A percentile compares a stretch with the other conserved stretches of the same genome.
Evolutionary conservation across 2,888 invertebrate species (phyloP).

Genomic region (Nomada fabriciana): DNA sequence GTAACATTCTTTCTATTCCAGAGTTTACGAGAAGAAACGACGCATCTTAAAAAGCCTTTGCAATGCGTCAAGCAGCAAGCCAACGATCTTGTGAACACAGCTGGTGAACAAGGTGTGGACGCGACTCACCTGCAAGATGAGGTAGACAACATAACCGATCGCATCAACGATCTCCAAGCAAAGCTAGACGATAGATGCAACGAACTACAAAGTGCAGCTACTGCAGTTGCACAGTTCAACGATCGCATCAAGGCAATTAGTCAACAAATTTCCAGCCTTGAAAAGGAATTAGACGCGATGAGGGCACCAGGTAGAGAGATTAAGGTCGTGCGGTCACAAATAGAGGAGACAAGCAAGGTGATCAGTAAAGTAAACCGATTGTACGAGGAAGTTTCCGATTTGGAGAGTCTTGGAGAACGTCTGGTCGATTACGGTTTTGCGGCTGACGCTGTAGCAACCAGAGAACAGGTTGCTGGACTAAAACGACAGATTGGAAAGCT

Average conservation of each 20-base stretch:
- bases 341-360: conserved; percentile 91
- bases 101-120: conserved; percentile 91
- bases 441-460: conserved; percentile 92
- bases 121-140: conserved; percentile 92
- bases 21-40: conserved; percentile 92
- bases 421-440: conserved; percentile 94
- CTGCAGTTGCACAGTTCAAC: conserved; percentile 94
- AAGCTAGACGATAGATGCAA: conserved; percentile 92
- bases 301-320: conserved; percentile 95
- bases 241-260: conserved; percentile 93
- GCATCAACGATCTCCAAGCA: conserved; percentile 91
- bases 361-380: conserved; percentile 89
- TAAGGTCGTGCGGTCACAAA: conserved; percentile 92
- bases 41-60: conserved; percentile 91
- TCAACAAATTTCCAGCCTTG: conserved; percentile 91
- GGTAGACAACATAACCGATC: conserved; percentile 90
- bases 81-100: conserved; percentile 91
- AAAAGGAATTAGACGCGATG: conserved; percentile 93
- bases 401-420: conserved; percentile 90
- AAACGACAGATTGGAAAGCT: conserved; percentile 92
- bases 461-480: conserved; percentile 92
- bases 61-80: conserved; percentile 88
- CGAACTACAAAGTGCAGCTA: conserved; percentile 93
- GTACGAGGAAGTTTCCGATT: conserved; percentile 88
- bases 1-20: conserved; percentile 52